Evolutionary conservation across 2,888 invertebrate genomes (phyloP), one percentile per base, ranked within the genome.

Genomic region (Spilarctia lutea): DNA sequence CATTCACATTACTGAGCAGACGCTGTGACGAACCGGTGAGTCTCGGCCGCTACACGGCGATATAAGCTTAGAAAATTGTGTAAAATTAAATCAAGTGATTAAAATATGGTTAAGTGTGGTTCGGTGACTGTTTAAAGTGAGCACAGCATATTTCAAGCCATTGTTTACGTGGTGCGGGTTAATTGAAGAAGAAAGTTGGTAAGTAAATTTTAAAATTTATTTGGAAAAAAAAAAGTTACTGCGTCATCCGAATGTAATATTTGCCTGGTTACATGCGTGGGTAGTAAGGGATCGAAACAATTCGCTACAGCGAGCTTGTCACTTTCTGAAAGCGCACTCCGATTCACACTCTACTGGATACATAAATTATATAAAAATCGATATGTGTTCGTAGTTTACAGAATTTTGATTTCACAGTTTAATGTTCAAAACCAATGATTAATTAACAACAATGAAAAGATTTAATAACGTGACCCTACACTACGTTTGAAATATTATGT

Each of bases 1-100:
- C 42, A 60, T 65, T 11, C n/a, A 52, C 10, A 48, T 30, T 39
- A 33, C 30, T 42, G 33, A 48, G 33, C 73, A 73, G 65, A 73
- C 52, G 73, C 27, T 65, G 63, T n/a, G 11, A 39, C 33, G 65
- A 68, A 33, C 10, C 60, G 35, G 73, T 48, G 33, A 18, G n/a
- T 45, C 18, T 33, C 52, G 66, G 42, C 18, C 66, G 72, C 48
- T 66, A 52, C 13, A 39, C 35, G 48, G 52, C 20, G 48, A 20
- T 24, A 56, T 33, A n/a, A 45, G 13, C n/a, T n/a, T n/a, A 16
- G 3, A 52, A 52, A 52, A 52, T 52, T 52, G 52, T 52, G 52
- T 52, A 24, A 24, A 52, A 52, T 52, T 0, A 52, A 24, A 52
- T 52, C 8, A 52, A 52, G 52, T 52, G 8, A 10, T 24, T 52